Percentiles rank a stretch among this genome's conserved stretches.
Conservation (phyloP, 2,888 invertebrate species). For the Eupithecia dodoneata region DNA sequence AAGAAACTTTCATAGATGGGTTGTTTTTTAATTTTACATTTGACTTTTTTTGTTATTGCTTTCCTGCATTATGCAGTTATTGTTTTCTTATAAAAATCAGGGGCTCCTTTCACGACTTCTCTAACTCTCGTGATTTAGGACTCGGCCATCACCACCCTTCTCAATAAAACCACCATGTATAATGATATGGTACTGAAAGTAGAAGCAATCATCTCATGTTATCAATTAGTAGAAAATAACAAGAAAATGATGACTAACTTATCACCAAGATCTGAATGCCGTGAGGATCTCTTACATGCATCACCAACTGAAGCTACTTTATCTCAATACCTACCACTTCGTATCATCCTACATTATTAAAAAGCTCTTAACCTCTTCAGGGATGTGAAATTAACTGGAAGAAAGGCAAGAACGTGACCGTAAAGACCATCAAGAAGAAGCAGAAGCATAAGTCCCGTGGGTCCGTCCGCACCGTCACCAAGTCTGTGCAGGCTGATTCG, state of each 20-base stretch:
- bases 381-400: constrained; percentile 99
- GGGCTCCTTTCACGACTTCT: too few relatives aligned
- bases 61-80: too few relatives aligned
- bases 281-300: constrained; percentile 80
- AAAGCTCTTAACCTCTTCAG: constrained; percentile 54
- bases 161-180: too few relatives aligned
- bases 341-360: background rate
- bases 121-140: too few relatives aligned
- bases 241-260: constrained; percentile 66
- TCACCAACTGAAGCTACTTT: constrained; percentile 74
- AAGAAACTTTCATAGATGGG: too few relatives aligned
- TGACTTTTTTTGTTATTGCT: too few relatives aligned
- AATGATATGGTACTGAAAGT: background rate
- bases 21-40: too few relatives aligned
- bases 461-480: constrained; percentile 96
- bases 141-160: too few relatives aligned
- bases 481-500: constrained; percentile 97
- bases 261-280: constrained; percentile 73
- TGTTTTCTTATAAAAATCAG: too few relatives aligned
- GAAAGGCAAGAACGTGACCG: constrained; percentile 98
- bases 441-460: constrained; percentile 99
- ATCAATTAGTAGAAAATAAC: background rate
- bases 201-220: background rate
- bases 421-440: constrained; percentile 98
- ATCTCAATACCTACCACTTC: background rate